Evolutionary conservation across 2,888 invertebrate species (phyloP).

Genomic region (Caradrina kadenii): DNA sequence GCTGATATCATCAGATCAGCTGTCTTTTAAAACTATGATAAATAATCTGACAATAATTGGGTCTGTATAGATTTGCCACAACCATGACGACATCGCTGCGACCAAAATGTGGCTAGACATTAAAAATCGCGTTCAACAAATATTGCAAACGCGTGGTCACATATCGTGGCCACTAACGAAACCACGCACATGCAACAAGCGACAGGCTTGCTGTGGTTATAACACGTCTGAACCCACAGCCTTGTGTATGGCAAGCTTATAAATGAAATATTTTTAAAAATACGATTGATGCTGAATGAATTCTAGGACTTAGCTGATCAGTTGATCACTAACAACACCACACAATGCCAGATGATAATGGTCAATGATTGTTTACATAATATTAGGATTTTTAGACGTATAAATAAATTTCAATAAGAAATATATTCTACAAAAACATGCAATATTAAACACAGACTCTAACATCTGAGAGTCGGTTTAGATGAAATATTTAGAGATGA

Average conservation of each 20-base stretch:
- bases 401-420: conserved; percentile 16
- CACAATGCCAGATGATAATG: neutral
- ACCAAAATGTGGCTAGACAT: neutral
- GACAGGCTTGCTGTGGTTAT: neutral
- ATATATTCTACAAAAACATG: conserved; percentile 18
- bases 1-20: conserved; percentile 20
- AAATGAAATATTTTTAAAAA: conserved; percentile 8
- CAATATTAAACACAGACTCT: conserved; percentile 11
- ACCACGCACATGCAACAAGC: no score
- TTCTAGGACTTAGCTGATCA: conserved; percentile 3
- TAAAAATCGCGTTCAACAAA: neutral
- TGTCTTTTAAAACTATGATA: neutral
- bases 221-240: neutral
- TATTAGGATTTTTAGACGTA: neutral
- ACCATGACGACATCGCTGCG: neutral
- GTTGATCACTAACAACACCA: conserved; percentile 5
- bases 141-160: neutral
- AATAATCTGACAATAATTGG: conserved; percentile 4
- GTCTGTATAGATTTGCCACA: no score
- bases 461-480: conserved; percentile 1
- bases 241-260: conserved; percentile 25
- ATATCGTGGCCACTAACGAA: neutral
- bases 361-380: conserved; percentile 1
- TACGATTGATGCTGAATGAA: conserved; percentile 13
- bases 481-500: conserved; percentile 8